These are phyloP conservation scores for Mesochorus sp. DNA, from an alignment of 2,888 invertebrate species.

Conservation along the genomic window DNA sequence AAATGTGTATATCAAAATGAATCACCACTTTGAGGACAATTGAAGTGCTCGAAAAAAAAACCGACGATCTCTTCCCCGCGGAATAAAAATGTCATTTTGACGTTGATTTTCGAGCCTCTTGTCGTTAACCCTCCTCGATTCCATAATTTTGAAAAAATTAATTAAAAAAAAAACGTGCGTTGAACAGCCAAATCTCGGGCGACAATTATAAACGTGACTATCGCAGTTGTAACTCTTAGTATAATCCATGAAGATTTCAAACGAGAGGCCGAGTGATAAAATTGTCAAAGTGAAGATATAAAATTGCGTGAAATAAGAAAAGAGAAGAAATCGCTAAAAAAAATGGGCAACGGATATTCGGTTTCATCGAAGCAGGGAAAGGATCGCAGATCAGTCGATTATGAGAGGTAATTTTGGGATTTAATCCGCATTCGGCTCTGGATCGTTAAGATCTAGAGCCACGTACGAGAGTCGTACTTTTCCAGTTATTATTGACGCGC, in stretches of 20 bases:
- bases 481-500: constrained; percentile 67
- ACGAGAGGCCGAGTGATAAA: background rate
- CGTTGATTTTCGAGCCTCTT: constrained; percentile 50
- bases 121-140: constrained; percentile 27
- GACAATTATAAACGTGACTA: background rate
- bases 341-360: constrained; percentile 60
- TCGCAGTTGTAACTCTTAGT: background rate
- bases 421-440: constrained; percentile 13
- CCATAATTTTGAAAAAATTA: constrained; percentile 12
- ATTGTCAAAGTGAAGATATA: background rate
- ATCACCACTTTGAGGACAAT: background rate
- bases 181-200: constrained; percentile 44
- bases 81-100: constrained; percentile 59
- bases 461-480: constrained; percentile 60
- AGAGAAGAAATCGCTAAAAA: background rate
- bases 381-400: constrained; percentile 31
- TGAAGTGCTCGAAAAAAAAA: constrained; percentile 28
- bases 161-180: constrained; percentile 31
- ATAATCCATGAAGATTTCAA: background rate
- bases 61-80: constrained; percentile 29
- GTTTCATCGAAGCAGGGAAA: constrained; percentile 34
- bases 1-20: background rate
- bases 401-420: constrained; percentile 60
- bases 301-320: background rate
- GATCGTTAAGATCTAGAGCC: constrained; percentile 46